Evolutionary conservation across 1,140 invertebrate genomes (phyloP).

Genomic region (Drosophila obscura): DNA sequence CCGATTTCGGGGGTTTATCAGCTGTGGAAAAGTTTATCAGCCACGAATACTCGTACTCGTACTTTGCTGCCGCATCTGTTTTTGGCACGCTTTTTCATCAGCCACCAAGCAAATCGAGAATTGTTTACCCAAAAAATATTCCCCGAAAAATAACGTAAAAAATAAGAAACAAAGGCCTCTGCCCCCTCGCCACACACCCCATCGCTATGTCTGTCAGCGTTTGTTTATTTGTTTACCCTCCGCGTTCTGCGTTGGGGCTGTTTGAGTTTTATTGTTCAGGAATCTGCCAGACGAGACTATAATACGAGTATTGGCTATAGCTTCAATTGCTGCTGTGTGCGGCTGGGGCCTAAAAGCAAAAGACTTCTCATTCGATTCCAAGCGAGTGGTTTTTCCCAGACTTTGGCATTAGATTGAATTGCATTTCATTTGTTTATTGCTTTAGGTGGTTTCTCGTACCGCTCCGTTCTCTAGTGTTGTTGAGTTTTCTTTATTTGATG

Average conservation of each 20-base stretch:
- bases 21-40: constrained; percentile 36
- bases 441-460: constrained; percentile 18
- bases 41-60: constrained; percentile 3
- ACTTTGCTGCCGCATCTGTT: constrained; percentile 2
- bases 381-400: constrained; percentile 10
- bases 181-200: not conserved
- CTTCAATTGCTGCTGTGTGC: constrained; percentile 5
- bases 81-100: constrained; percentile 39
- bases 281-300: constrained; percentile 22
- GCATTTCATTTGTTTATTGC: constrained; percentile 47
- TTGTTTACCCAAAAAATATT: constrained; percentile 46
- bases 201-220: constrained; percentile 2
- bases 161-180: constrained; percentile 31
- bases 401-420: constrained; percentile 34
- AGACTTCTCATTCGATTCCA: constrained; percentile 15
- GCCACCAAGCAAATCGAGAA: constrained; percentile 1
- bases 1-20: constrained; percentile 27
- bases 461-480: constrained; percentile 8
- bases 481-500: constrained; percentile 30
- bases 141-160: constrained; percentile 24
- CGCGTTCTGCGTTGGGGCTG: constrained; percentile 4
- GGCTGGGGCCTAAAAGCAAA: not conserved
- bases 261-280: constrained; percentile 36
- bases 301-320: constrained; percentile 3
- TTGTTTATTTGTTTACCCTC: constrained; percentile 51